These are phyloP conservation scores for Poicephalus meyeri DNA, from an alignment of 2,113 vertebrate genomes.

Conservation along the genomic window DNA sequence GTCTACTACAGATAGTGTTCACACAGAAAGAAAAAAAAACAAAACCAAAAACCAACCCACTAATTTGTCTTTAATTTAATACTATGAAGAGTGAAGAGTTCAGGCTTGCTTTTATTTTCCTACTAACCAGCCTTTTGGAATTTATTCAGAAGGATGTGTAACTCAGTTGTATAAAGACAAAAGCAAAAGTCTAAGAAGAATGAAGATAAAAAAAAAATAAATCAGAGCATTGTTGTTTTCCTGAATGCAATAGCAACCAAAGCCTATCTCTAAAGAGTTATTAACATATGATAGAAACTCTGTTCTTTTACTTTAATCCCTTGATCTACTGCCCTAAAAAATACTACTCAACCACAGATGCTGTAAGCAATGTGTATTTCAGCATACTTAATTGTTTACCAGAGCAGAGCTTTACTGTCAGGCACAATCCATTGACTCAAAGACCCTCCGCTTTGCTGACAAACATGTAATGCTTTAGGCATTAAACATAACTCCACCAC, in stretches of 20 bases:
- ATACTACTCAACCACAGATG: not conserved
- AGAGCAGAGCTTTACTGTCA: constrained; percentile 33
- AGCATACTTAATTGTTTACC: constrained; percentile 50
- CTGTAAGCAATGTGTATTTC: constrained; percentile 23
- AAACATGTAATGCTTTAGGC: not conserved
- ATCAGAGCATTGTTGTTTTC: not conserved
- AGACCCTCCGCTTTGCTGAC: not conserved
- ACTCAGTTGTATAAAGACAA: not conserved
- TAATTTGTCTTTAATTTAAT: not conserved
- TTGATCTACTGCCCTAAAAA: not conserved
- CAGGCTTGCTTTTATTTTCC: not conserved
- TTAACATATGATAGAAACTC: not conserved
- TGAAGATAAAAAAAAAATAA: not conserved
- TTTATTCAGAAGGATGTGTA: not conserved
- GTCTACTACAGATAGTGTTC: not conserved
- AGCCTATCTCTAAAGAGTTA: not conserved
- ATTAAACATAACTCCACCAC: constrained; percentile 10
- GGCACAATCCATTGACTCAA: not conserved
- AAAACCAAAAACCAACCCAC: not conserved
- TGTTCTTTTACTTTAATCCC: not conserved
- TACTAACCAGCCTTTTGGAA: not conserved
- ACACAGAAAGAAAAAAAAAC: not conserved
- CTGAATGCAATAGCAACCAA: not conserved
- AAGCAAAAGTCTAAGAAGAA: not conserved
- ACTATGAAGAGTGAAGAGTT: not conserved